phyloP scores from a whole-genome alignment of 1,140 invertebrate species.

The Spodoptera frugiperda region DNA sequence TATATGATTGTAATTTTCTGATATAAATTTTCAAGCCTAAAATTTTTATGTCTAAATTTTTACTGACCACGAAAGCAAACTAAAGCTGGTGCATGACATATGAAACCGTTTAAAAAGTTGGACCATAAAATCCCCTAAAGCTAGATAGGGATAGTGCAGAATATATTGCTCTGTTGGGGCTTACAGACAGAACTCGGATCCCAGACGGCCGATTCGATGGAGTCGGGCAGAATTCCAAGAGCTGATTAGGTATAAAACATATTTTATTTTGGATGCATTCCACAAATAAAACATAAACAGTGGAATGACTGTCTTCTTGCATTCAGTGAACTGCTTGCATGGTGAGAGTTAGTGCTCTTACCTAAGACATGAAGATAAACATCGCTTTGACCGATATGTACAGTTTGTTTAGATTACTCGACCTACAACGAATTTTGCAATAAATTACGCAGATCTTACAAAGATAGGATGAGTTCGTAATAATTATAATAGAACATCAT shows the following conservation, averaged over 20 bases:
- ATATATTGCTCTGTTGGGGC: conserved; percentile 22
- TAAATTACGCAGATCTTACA: no score
- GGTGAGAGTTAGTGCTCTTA: no score
- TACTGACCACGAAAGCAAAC: neutral
- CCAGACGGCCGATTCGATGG: conserved; percentile 29
- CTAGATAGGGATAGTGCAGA: conserved; percentile 36
- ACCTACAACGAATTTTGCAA: no score
- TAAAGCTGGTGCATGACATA: neutral
- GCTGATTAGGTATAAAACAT: conserved; percentile 30
- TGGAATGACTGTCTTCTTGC: neutral
- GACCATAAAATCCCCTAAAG: conserved; percentile 23
- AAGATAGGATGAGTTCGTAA: no score
- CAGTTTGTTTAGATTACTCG: no score
- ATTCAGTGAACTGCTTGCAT: neutral
- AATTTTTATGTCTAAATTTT: neutral
- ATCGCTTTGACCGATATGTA: no score
- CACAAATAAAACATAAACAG: neutral
- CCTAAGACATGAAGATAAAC: no score
- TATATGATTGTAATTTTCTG: no score
- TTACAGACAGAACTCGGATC: conserved; percentile 29
- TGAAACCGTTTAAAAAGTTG: conserved; percentile 33
- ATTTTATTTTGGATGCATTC: conserved; percentile 18
- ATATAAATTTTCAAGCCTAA: neutral
- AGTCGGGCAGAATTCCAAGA: conserved; percentile 41
- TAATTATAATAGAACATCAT: no score